Conservation (phyloP, 2,113 vertebrate species). For the Ctenodactylus gundi region DNA sequence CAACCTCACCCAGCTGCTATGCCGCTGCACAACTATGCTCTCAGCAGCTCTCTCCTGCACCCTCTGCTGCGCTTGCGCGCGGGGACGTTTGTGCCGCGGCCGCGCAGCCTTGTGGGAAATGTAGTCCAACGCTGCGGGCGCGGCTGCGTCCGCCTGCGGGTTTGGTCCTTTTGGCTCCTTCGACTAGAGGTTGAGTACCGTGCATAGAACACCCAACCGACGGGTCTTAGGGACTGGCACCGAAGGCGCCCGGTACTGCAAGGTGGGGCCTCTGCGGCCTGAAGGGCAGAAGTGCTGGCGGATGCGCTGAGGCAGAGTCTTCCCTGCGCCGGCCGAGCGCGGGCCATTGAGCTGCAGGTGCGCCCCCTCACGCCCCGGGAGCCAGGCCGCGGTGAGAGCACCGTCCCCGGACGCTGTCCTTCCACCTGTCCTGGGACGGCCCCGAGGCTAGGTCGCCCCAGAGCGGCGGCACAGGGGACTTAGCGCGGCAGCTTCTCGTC, state of each 20-base stretch:
- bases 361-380: neutral
- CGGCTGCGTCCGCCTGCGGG: fast-evolving
- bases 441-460: neutral
- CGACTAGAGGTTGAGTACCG: conserved; percentile 14
- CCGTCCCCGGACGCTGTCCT: neutral
- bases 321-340: neutral
- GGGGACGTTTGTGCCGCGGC: fast-evolving
- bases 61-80: neutral
- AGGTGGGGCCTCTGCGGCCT: neutral
- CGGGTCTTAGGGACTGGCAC: fast-evolving
- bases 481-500: fast-evolving
- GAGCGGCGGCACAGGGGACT: neutral
- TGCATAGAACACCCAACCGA: fast-evolving
- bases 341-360: neutral
- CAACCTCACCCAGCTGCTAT: fast-evolving
- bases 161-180: fast-evolving
- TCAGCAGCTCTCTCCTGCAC: no score
- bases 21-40: no score
- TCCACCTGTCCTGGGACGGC: neutral
- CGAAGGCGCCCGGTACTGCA: fast-evolving
- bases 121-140: conserved; percentile 23
- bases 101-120: conserved; percentile 52
- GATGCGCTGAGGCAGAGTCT: neutral
- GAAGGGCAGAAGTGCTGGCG: neutral
- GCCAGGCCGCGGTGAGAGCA: neutral